Evolutionary conservation across 2,888 invertebrate species (phyloP).

Genomic region (Polydesmus complanatus): DNA sequence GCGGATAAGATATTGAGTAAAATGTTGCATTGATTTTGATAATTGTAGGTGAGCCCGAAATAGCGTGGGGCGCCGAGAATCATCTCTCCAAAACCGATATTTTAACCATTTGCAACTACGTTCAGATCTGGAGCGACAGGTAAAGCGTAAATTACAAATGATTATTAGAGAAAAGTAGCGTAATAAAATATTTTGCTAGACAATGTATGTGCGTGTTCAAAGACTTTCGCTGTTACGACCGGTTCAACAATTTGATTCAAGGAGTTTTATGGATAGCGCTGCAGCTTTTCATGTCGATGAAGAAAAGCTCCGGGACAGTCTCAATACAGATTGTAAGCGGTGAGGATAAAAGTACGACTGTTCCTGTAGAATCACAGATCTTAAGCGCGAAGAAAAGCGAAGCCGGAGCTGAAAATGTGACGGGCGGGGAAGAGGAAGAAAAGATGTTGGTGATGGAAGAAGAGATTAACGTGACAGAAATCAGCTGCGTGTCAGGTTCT

Average conservation of each 20-base stretch:
- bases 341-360: neutral
- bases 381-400: slow-evolving; percentile 19
- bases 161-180: too few species aligned
- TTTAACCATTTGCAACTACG: slow-evolving; percentile 6
- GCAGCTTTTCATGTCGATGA: slow-evolving; percentile 40
- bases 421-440: neutral
- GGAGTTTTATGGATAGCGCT: slow-evolving; percentile 70
- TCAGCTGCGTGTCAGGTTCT: neutral
- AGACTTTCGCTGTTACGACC: slow-evolving; percentile 80
- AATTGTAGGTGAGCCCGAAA: slow-evolving; percentile 7
- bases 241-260: slow-evolving; percentile 76
- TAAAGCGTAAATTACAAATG: neutral
- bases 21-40: neutral
- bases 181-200: slow-evolving; percentile 36
- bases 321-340: neutral
- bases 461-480: neutral
- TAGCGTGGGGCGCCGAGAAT: slow-evolving; percentile 3
- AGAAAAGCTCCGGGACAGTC: neutral
- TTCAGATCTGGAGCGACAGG: slow-evolving; percentile 10
- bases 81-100: slow-evolving; percentile 2
- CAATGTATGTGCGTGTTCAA: slow-evolving; percentile 93
- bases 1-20: neutral
- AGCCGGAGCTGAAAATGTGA: slow-evolving; percentile 8
- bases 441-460: neutral
- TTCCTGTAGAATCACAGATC: too few species aligned